A percentile compares a stretch with the other conserved stretches of the same genome.
Evolutionary conservation across 2,888 invertebrate genomes (phyloP).

Genomic region (Beris morrisii): DNA sequence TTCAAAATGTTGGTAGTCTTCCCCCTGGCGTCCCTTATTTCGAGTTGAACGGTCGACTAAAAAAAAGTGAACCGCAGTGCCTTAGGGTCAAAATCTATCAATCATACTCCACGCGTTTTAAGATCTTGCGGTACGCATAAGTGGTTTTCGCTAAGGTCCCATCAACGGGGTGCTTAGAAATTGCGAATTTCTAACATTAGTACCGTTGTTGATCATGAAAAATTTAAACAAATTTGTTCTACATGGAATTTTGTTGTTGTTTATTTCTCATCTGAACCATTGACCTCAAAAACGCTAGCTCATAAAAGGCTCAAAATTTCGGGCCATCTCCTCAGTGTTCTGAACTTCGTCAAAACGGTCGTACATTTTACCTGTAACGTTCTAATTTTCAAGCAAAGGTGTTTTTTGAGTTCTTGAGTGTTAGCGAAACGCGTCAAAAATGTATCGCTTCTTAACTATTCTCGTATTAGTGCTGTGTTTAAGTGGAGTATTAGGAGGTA

Average conservation of each 20-base stretch:
- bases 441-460: background rate
- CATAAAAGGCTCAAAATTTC: conserved; percentile 4
- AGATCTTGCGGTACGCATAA: too few species aligned
- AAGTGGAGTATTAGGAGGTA: too few species aligned
- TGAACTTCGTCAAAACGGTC: background rate
- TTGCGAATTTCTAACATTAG: too few species aligned
- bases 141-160: too few species aligned
- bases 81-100: conserved; percentile 7
- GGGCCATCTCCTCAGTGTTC: conserved; percentile 2
- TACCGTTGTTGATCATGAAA: too few species aligned
- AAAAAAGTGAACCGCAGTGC: background rate
- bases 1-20: too few species aligned
- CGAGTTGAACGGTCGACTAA: conserved; percentile 14
- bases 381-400: background rate
- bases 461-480: background rate
- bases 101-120: background rate
- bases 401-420: background rate
- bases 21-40: too few species aligned
- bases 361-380: background rate
- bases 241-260: too few species aligned
- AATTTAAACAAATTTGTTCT: too few species aligned
- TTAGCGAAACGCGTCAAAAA: background rate
- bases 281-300: conserved; percentile 15
- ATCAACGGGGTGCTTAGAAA: too few species aligned
- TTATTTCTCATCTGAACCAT: conserved; percentile 10